phyloP scores from a whole-genome alignment of 2,113 vertebrate genomes.

The Eleginops maclovinus region DNA sequence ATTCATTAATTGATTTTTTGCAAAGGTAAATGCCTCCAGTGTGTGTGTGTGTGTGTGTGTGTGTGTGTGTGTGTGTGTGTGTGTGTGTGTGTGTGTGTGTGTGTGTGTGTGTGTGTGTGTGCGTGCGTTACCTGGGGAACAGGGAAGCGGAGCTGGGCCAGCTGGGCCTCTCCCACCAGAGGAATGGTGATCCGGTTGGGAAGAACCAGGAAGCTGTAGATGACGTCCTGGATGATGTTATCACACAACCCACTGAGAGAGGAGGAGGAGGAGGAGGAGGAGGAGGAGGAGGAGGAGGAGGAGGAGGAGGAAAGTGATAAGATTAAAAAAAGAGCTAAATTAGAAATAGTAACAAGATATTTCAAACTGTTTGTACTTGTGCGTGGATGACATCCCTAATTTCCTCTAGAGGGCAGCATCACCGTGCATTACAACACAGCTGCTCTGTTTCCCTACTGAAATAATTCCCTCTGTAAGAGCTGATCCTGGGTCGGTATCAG shows the following conservation, averaged over 20 bases:
- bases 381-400: neutral
- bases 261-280: too few species aligned
- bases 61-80: too few species aligned
- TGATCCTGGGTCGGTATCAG: slow-evolving; percentile 31
- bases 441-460: neutral
- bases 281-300: too few species aligned
- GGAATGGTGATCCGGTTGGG: slow-evolving; percentile 95
- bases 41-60: too few species aligned
- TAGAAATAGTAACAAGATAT: too few species aligned
- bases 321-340: too few species aligned
- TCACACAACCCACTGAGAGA: slow-evolving; percentile 90
- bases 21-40: too few species aligned
- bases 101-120: neutral
- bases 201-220: slow-evolving; percentile 92
- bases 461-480: neutral
- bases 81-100: neutral
- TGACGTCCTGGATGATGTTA: slow-evolving; percentile 93
- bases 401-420: slow-evolving; percentile 62
- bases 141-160: slow-evolving; percentile 91
- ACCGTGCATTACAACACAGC: neutral
- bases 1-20: too few species aligned
- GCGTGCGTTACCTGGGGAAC: slow-evolving; percentile 88
- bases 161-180: slow-evolving; percentile 90
- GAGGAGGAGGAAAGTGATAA: neutral
- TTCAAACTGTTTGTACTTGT: neutral